A percentile compares a stretch with the other conserved stretches of the same genome.
Evolutionary conservation across 1,140 invertebrate species (phyloP).

Genomic region (Drosophila lowei): DNA sequence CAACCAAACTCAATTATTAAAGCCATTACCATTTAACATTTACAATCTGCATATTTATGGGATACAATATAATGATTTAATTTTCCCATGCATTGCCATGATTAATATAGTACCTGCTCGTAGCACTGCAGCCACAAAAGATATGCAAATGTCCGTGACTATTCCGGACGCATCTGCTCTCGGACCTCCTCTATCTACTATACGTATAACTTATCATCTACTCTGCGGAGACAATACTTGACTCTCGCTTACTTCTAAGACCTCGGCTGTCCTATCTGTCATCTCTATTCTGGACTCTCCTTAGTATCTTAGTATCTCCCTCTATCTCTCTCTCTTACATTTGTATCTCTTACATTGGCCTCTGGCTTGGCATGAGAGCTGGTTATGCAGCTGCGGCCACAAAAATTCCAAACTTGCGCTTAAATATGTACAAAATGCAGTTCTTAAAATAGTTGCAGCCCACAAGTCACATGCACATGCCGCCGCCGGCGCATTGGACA

Average conservation of each 20-base stretch:
- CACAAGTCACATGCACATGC: conserved; percentile 18
- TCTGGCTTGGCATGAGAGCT: conserved; percentile 5
- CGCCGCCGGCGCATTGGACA: no score
- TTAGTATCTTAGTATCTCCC: no score
- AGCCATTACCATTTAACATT: not conserved
- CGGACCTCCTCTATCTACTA: conserved; percentile 8
- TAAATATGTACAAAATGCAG: conserved; percentile 56
- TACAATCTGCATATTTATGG: conserved; percentile 28
- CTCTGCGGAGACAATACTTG: not conserved
- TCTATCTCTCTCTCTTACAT: not conserved
- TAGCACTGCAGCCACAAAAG: not conserved
- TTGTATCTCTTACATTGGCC: conserved; percentile 6
- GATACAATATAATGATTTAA: not conserved
- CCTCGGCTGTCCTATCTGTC: not conserved
- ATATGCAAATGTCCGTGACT: conserved; percentile 5
- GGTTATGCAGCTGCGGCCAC: conserved; percentile 41
- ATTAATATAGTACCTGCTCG: conserved; percentile 22
- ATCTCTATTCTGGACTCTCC: not conserved
- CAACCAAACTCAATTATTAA: not conserved
- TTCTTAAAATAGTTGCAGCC: conserved; percentile 55
- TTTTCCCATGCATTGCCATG: not conserved
- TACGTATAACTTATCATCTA: not conserved
- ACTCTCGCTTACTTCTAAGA: not conserved
- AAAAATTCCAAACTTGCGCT: conserved; percentile 57
- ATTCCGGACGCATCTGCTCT: conserved; percentile 21